Conservation (phyloP, 2,797 vertebrate genomes). For the Macropus fuliginosus region DNA sequence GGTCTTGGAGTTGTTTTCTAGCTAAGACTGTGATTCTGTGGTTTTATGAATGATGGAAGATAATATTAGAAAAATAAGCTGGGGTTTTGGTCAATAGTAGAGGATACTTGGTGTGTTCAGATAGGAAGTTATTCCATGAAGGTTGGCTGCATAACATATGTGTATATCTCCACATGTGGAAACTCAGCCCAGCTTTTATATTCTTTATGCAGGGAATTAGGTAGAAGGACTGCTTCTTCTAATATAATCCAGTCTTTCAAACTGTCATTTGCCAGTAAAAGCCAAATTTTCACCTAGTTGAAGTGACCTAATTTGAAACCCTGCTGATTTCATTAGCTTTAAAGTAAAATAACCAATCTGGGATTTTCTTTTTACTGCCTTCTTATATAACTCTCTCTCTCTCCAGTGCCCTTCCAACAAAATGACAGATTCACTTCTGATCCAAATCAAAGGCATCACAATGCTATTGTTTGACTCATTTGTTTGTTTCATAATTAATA, state of each 20-base stretch:
- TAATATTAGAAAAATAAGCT: not conserved
- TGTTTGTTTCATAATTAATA: constrained; percentile 37
- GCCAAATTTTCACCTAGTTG: constrained; percentile 66
- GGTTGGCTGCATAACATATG: constrained; percentile 52
- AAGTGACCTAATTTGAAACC: constrained; percentile 60
- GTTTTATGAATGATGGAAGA: not conserved
- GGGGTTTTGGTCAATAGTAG: constrained; percentile 50
- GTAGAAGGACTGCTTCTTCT: constrained; percentile 65
- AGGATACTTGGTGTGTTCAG: not conserved
- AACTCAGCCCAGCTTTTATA: constrained; percentile 65
- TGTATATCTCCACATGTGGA: constrained; percentile 46
- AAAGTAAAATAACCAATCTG: constrained; percentile 24
- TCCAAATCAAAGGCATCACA: constrained; percentile 20
- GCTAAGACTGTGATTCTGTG: not conserved
- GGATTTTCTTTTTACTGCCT: constrained; percentile 19
- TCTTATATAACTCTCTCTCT: not conserved
- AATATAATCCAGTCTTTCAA: constrained; percentile 58
- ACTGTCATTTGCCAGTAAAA: constrained; percentile 68
- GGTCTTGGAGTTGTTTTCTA: not conserved
- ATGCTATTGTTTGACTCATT: constrained; percentile 14
- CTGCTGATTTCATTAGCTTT: constrained; percentile 72
- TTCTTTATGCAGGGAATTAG: constrained; percentile 69
- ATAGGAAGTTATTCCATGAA: constrained; percentile 11
- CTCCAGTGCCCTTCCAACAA: constrained; percentile 22
- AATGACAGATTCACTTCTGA: constrained; percentile 7